Percentiles rank a stretch among this genome's conserved stretches.
These are phyloP conservation scores for Polydrusus pterygomalis DNA, from an alignment of 2,888 invertebrate genomes.

Conservation along the genomic window DNA sequence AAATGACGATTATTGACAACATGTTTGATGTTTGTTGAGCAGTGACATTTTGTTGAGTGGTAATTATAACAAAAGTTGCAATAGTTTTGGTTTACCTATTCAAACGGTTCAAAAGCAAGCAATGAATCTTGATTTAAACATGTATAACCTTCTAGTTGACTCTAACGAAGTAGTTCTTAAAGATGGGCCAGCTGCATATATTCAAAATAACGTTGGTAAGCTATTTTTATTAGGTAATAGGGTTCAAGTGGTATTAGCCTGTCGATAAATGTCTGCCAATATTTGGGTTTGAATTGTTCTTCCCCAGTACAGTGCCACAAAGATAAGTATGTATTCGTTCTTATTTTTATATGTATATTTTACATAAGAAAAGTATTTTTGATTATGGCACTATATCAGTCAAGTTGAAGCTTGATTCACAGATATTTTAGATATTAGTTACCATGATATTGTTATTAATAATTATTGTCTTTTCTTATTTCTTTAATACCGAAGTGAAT, in stretches of 20 bases:
- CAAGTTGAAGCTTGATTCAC: neutral
- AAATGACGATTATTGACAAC: too few relatives aligned
- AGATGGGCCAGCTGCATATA: neutral
- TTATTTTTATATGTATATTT: neutral
- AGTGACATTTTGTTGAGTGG: too few relatives aligned
- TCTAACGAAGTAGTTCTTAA: neutral
- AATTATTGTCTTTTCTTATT: neutral
- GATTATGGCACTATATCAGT: neutral
- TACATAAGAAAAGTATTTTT: neutral
- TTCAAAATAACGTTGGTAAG: neutral
- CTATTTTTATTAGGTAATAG: neutral
- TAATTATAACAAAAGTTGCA: too few relatives aligned
- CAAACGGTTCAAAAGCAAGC: too few relatives aligned
- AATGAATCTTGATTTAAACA: too few relatives aligned
- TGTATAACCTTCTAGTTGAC: neutral
- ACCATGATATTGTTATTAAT: neutral
- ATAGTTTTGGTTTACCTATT: too few relatives aligned
- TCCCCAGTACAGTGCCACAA: neutral
- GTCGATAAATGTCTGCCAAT: neutral
- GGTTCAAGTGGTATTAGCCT: neutral
- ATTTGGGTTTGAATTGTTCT: neutral
- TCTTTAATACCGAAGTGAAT: neutral
- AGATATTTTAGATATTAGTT: neutral
- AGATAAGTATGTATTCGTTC: neutral
- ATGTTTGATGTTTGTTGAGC: too few relatives aligned